phyloP scores from a whole-genome alignment of 1,140 invertebrate species.

The Octopus sinensis region DNA sequence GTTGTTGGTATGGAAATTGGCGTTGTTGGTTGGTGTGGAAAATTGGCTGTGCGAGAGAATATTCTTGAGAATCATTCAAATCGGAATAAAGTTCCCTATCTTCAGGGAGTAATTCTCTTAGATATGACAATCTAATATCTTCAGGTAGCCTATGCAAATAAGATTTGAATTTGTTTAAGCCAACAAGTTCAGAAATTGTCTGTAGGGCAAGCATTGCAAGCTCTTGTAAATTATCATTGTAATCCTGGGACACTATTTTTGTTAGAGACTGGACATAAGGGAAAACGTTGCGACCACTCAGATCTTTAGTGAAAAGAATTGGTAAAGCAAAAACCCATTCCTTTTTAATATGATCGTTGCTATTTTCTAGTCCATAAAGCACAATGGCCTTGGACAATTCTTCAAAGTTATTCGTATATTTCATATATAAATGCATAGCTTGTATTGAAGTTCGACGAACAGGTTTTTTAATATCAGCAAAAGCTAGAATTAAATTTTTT shows the following conservation, averaged over 20 bases:
- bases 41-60: constrained; percentile 40
- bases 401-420: constrained; percentile 47
- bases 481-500: constrained; percentile 49
- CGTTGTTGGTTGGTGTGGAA: constrained; percentile 30
- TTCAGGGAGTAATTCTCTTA: background rate
- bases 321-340: constrained; percentile 52
- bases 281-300: constrained; percentile 48
- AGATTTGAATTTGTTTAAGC: constrained; percentile 45
- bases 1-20: constrained; percentile 18
- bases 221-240: constrained; percentile 45
- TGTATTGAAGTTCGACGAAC: constrained; percentile 52
- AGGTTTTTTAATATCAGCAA: constrained; percentile 53
- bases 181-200: constrained; percentile 50
- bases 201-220: constrained; percentile 47
- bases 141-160: constrained; percentile 48
- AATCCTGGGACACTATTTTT: constrained; percentile 40
- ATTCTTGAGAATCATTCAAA: background rate
- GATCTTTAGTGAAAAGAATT: constrained; percentile 55
- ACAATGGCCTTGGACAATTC: constrained; percentile 47
- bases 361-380: constrained; percentile 50
- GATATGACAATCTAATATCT: background rate
- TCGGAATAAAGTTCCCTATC: background rate
- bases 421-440: constrained; percentile 55
- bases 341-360: constrained; percentile 46
- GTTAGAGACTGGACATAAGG: constrained; percentile 50